These are phyloP conservation scores for Marronus borbonicus DNA, from an alignment of 2,888 invertebrate genomes.

Conservation along the genomic window DNA sequence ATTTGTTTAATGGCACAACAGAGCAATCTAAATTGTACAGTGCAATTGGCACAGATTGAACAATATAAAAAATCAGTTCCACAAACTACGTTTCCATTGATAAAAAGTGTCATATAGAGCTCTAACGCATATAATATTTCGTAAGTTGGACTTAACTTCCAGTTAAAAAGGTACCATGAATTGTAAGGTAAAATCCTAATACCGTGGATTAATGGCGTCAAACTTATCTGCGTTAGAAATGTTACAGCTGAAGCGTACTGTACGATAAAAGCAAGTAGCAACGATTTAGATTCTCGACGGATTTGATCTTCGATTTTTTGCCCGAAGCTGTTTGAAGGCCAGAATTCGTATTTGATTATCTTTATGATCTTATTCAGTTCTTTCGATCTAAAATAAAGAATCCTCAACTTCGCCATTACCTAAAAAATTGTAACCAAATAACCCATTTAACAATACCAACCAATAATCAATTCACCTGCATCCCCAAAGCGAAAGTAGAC, in stretches of 20 bases:
- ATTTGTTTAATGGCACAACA: constrained; percentile 49
- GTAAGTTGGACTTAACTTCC: constrained; percentile 50
- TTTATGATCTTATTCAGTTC: constrained; percentile 50
- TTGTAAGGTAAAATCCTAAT: constrained; percentile 52
- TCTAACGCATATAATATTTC: constrained; percentile 55
- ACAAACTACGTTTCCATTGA: constrained; percentile 51
- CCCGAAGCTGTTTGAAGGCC: constrained; percentile 53
- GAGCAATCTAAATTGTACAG: constrained; percentile 54
- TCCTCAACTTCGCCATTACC: constrained; percentile 52
- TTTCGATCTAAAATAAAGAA: constrained; percentile 48
- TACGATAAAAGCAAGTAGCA: constrained; percentile 39
- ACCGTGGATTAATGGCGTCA: constrained; percentile 52
- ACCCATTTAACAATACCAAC: neutral
- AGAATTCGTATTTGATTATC: constrained; percentile 51
- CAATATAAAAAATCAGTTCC: constrained; percentile 55
- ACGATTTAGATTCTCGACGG: constrained; percentile 36
- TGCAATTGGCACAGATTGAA: constrained; percentile 53
- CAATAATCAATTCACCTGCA: constrained; percentile 35
- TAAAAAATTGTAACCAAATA: constrained; percentile 31
- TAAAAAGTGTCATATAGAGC: constrained; percentile 49
- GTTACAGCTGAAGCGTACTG: constrained; percentile 47
- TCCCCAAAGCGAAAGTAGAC: constrained; percentile 36
- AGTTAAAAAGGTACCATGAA: constrained; percentile 55
- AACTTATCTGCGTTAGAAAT: constrained; percentile 53
- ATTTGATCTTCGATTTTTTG: constrained; percentile 44